Evolutionary conservation across 2,797 vertebrate species (phyloP).

Genomic region (Artibeus jamaicensis): DNA sequence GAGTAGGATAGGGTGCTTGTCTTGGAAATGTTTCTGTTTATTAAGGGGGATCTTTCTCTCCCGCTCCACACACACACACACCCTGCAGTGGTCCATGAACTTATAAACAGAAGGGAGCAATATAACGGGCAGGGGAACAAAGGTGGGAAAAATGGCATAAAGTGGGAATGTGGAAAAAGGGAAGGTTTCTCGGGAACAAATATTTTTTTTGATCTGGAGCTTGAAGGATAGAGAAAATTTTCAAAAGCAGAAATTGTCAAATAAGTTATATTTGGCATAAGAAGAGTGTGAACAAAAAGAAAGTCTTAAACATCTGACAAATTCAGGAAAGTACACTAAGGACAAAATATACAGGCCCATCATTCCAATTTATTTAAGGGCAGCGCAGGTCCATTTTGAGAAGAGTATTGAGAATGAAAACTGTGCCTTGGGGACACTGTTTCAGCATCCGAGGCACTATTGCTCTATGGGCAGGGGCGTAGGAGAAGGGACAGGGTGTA

Average conservation of each 20-base stretch:
- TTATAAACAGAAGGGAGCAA: background rate
- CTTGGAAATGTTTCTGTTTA: background rate
- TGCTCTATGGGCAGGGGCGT: rapidly evolving
- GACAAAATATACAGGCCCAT: background rate
- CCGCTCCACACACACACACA: background rate
- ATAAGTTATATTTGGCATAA: background rate
- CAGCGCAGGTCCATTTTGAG: background rate
- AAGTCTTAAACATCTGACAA: background rate
- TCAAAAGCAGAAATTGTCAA: background rate
- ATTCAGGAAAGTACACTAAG: background rate
- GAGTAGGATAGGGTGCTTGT: background rate
- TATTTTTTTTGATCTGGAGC: background rate
- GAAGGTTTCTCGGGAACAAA: background rate
- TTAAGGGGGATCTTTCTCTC: background rate
- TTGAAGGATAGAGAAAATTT: background rate
- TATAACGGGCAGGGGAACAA: background rate
- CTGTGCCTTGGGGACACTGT: background rate
- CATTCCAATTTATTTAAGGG: background rate
- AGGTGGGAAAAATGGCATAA: background rate
- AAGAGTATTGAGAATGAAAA: background rate
- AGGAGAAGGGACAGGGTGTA: rapidly evolving
- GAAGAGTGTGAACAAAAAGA: background rate
- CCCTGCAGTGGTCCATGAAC: no score
- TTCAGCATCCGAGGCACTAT: background rate
- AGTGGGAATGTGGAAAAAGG: background rate